Percentiles rank a stretch among this genome's conserved stretches.
These are phyloP conservation scores for Seriola rivoliana DNA, from an alignment of 2,113 vertebrate species.

Conservation along the genomic window DNA sequence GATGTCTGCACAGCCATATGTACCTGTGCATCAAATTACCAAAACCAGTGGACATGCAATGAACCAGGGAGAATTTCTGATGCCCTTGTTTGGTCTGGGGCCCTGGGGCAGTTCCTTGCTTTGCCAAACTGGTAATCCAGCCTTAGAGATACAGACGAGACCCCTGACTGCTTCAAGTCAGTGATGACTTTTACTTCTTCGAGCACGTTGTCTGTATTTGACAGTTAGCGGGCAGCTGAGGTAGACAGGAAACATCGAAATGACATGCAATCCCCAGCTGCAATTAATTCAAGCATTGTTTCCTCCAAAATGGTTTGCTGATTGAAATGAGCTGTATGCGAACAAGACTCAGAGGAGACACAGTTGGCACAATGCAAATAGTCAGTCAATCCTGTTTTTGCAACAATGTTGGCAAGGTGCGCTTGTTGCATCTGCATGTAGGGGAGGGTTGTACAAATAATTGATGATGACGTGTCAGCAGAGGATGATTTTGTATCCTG, in stretches of 20 bases:
- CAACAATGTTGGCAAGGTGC: not conserved
- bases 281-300: not conserved
- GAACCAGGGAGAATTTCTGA: not conserved
- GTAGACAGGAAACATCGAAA: not conserved
- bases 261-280: not conserved
- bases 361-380: not conserved
- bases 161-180: not conserved
- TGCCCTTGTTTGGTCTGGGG: not conserved
- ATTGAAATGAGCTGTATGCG: not conserved
- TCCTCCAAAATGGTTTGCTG: not conserved
- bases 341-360: not conserved
- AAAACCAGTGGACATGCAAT: not conserved
- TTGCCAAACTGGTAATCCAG: too few species aligned
- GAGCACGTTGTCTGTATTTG: not conserved
- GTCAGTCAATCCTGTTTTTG: not conserved
- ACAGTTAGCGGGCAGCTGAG: not conserved
- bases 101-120: not conserved
- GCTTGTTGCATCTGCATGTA: not conserved
- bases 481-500: not conserved
- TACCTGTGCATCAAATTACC: too few species aligned
- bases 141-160: too few species aligned
- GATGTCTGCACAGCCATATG: not conserved
- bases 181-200: not conserved
- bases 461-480: not conserved
- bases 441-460: conserved; percentile 1